A percentile compares a stretch with the other conserved stretches of the same genome.
These are phyloP conservation scores for Choristoneura fumiferana DNA, from an alignment of 1,140 invertebrate species.

Conservation along the genomic window DNA sequence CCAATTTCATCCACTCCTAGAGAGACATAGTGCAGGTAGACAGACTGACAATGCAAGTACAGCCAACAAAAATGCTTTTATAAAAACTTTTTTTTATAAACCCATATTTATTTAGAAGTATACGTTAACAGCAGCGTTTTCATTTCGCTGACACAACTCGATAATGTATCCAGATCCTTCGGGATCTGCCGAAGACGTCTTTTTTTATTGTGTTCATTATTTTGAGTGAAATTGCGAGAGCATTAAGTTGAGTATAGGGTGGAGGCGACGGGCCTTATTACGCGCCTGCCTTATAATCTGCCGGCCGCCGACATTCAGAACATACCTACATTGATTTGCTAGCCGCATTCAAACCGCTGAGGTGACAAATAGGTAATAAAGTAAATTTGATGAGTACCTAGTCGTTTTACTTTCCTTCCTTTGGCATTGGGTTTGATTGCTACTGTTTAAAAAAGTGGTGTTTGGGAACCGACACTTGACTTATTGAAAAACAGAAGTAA, in stretches of 20 bases:
- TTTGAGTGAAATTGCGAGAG: slow-evolving; percentile 75
- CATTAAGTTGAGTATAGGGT: slow-evolving; percentile 75
- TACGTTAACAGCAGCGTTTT: not conserved
- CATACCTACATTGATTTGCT: slow-evolving; percentile 66
- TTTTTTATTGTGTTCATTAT: slow-evolving; percentile 73
- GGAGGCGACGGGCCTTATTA: slow-evolving; percentile 58
- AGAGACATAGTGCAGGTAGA: too few species aligned
- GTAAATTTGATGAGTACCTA: too few species aligned
- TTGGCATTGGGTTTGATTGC: too few species aligned
- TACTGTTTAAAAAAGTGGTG: too few species aligned
- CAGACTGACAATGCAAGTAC: too few species aligned
- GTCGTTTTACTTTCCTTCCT: too few species aligned
- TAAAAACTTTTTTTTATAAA: too few species aligned
- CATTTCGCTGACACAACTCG: not conserved
- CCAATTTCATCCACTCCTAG: too few species aligned
- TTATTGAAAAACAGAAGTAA: too few species aligned
- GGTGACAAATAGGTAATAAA: slow-evolving; percentile 18
- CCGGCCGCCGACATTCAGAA: slow-evolving; percentile 32
- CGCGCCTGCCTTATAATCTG: slow-evolving; percentile 61
- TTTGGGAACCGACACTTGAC: too few species aligned
- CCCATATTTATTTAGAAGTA: too few species aligned
- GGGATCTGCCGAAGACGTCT: slow-evolving; percentile 61
- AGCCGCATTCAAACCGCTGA: slow-evolving; percentile 23
- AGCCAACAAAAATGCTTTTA: too few species aligned
- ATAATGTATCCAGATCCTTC: slow-evolving; percentile 43